These are phyloP conservation scores for Fragum sueziense DNA, from an alignment of 2,888 invertebrate species.

Conservation along the genomic window DNA sequence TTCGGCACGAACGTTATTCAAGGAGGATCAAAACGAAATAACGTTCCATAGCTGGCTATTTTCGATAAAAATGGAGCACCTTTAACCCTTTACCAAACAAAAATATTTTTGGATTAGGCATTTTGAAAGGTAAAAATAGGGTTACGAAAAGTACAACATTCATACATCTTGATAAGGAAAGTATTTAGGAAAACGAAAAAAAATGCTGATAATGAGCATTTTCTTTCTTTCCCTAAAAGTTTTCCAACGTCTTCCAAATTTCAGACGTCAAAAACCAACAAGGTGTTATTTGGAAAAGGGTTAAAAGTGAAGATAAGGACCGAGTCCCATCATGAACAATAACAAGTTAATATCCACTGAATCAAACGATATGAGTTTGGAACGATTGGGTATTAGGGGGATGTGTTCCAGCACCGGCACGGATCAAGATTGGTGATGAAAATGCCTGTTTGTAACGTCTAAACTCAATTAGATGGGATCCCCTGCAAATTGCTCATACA, in stretches of 20 bases:
- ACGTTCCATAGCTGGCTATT: conserved; percentile 52
- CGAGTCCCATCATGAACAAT: conserved; percentile 57
- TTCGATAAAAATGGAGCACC: conserved; percentile 63
- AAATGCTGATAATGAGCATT: background rate
- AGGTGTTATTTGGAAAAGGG: background rate
- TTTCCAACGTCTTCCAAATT: background rate
- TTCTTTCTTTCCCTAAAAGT: background rate
- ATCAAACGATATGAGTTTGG: conserved; percentile 60
- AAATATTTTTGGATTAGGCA: no score
- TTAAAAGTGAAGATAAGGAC: conserved; percentile 45
- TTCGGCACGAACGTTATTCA: conserved; percentile 44
- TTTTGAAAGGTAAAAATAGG: background rate
- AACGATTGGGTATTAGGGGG: conserved; percentile 53
- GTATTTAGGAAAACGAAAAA: no score
- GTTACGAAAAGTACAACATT: no score
- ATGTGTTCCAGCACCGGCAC: background rate
- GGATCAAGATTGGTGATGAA: conserved; percentile 55
- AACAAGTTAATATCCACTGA: conserved; percentile 65
- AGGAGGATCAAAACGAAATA: conserved; percentile 56
- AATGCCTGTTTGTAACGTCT: conserved; percentile 53
- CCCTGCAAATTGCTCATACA: conserved; percentile 64
- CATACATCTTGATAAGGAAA: no score
- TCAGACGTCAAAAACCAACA: background rate
- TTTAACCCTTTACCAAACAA: conserved; percentile 38
- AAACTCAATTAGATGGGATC: conserved; percentile 63